Percentiles rank a stretch among this genome's conserved stretches.
Conservation (phyloP, 2,113 vertebrate species). For the Phalacrocorax aristotelis region DNA sequence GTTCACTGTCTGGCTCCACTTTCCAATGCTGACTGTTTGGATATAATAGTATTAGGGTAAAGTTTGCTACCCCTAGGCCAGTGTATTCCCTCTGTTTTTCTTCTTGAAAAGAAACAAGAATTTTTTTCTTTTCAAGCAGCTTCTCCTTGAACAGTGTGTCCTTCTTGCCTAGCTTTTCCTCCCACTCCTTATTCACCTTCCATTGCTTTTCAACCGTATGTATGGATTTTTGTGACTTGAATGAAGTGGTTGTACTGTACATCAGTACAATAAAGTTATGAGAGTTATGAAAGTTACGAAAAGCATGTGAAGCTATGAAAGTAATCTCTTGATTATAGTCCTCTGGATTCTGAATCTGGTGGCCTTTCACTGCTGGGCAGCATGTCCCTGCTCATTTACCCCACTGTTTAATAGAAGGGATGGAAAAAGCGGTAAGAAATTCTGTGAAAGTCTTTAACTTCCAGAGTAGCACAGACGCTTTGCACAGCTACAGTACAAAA, state of each 20-base stretch:
- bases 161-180: neutral
- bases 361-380: neutral
- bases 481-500: neutral
- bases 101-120: neutral
- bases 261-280: neutral
- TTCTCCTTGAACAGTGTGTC: neutral
- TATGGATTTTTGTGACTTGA: neutral
- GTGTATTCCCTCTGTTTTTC: neutral
- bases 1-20: neutral
- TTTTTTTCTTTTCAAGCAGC: neutral
- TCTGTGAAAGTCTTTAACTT: neutral
- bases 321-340: neutral
- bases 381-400: neutral
- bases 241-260: neutral
- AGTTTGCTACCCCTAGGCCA: neutral
- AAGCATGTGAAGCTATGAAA: neutral
- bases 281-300: neutral
- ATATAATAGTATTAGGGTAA: neutral
- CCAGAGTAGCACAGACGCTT: neutral
- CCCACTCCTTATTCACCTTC: neutral
- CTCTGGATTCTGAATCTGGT: neutral
- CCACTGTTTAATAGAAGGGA: neutral
- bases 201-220: neutral
- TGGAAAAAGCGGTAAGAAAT: neutral
- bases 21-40: neutral